Evolutionary conservation across 1,140 invertebrate genomes (phyloP).

Genomic region (Papilio machaon): DNA sequence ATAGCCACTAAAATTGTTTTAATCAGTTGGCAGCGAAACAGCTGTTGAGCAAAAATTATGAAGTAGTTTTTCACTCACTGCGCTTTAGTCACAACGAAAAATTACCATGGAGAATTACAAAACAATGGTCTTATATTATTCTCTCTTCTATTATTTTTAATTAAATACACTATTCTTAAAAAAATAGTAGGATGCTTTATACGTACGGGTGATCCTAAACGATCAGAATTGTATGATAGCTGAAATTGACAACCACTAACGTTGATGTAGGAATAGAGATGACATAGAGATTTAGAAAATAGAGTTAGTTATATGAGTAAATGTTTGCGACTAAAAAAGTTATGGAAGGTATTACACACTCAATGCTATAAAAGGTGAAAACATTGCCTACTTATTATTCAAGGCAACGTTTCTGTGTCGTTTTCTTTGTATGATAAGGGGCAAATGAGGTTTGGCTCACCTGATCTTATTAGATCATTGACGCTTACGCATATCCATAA

Average conservation of each 20-base stretch:
- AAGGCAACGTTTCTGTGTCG: not conserved
- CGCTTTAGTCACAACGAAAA: not conserved
- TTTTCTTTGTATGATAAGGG: slow-evolving; percentile 5
- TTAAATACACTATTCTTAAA: too few species aligned
- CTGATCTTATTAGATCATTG: slow-evolving; percentile 10
- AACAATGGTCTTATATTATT: not conserved
- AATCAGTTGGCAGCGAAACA: not conserved
- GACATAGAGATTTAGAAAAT: not conserved
- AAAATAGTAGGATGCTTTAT: too few species aligned
- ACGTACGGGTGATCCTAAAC: too few species aligned
- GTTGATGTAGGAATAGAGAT: too few species aligned
- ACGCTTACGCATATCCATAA: not conserved
- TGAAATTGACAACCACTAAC: too few species aligned
- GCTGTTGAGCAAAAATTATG: not conserved
- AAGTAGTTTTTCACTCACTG: not conserved
- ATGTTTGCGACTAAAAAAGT: not conserved
- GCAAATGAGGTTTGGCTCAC: not conserved
- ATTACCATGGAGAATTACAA: not conserved
- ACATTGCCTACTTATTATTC: slow-evolving; percentile 5
- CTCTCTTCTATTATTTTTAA: too few species aligned
- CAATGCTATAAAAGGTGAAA: not conserved
- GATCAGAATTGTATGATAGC: not conserved
- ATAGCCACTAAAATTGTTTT: not conserved
- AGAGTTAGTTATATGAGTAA: not conserved
- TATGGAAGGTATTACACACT: not conserved